Evolutionary conservation across 35 echinoderm and acorn worm genomes (phyloP).

Genomic region (Lytechinus variegatus): DNA sequence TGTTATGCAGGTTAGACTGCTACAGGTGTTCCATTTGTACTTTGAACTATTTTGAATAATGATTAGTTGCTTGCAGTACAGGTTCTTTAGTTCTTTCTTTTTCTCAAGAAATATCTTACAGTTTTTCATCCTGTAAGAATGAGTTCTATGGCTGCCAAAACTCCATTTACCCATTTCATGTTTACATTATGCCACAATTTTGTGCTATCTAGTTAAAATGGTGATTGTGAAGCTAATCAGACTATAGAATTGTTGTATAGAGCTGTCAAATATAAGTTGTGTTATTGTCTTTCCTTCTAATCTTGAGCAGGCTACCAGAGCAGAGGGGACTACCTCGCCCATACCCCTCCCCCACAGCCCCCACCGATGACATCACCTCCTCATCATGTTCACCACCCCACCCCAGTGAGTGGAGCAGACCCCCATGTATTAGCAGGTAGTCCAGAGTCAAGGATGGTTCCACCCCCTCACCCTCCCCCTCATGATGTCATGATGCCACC

Average conservation of each 20-base stretch:
- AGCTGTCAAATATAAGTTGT: neutral
- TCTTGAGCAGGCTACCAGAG: neutral
- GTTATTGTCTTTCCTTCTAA: neutral
- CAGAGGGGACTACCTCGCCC: constrained; percentile 30
- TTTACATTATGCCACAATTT: too few relatives aligned
- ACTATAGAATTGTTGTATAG: neutral
- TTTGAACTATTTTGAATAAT: too few relatives aligned
- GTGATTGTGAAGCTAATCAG: neutral
- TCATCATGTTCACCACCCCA: constrained; percentile 39
- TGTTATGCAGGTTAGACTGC: too few relatives aligned
- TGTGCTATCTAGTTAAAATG: neutral
- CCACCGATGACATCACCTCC: constrained; percentile 32
- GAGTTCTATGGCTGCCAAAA: too few relatives aligned
- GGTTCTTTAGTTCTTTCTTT: too few relatives aligned
- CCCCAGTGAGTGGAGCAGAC: constrained; percentile 39
- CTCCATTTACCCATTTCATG: too few relatives aligned
- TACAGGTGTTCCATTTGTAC: too few relatives aligned
- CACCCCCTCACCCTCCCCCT: constrained; percentile 26
- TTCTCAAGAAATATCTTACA: too few relatives aligned
- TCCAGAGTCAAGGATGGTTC: constrained; percentile 26
- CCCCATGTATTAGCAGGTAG: constrained; percentile 28
- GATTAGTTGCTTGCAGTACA: too few relatives aligned
- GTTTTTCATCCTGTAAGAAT: too few relatives aligned
- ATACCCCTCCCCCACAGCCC: constrained; percentile 26
- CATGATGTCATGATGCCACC: constrained; percentile 37